phyloP scores from a whole-genome alignment of 2,888 invertebrate species.

The Ichneumon xanthorius region DNA sequence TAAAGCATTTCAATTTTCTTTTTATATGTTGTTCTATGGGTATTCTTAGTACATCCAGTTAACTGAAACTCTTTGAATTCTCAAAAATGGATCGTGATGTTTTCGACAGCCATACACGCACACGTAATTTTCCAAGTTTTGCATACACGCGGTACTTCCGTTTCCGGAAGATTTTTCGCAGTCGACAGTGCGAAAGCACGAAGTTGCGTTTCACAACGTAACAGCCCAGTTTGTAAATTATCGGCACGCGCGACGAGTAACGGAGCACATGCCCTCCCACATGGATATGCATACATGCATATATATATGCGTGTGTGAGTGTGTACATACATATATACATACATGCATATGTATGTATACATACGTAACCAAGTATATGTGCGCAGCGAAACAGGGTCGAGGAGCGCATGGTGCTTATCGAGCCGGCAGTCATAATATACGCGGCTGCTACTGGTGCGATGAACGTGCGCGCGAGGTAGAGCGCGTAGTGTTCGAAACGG shows the following conservation, averaged over 20 bases:
- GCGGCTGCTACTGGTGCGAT: constrained; percentile 68
- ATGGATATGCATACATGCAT: constrained; percentile 13
- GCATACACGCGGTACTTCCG: constrained; percentile 4
- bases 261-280: constrained; percentile 18
- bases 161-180: constrained; percentile 8
- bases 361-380: not conserved
- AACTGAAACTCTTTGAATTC: not conserved
- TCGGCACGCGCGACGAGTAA: constrained; percentile 58
- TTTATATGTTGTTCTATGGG: not conserved
- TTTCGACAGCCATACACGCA: not conserved
- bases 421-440: constrained; percentile 64
- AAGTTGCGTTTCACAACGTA: constrained; percentile 12
- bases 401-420: constrained; percentile 54
- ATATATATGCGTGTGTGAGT: not conserved
- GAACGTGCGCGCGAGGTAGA: constrained; percentile 57
- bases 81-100: not conserved
- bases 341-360: not conserved
- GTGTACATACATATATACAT: not conserved
- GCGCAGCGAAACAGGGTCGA: constrained; percentile 1
- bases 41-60: not conserved
- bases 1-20: not conserved
- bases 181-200: constrained; percentile 7
- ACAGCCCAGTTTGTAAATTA: constrained; percentile 37
- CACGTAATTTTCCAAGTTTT: not conserved
- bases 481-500: constrained; percentile 65